Base-by-base conservation (phyloP, 2,888 invertebrate species). In the Spatulosminthurus flaviceps region DNA sequence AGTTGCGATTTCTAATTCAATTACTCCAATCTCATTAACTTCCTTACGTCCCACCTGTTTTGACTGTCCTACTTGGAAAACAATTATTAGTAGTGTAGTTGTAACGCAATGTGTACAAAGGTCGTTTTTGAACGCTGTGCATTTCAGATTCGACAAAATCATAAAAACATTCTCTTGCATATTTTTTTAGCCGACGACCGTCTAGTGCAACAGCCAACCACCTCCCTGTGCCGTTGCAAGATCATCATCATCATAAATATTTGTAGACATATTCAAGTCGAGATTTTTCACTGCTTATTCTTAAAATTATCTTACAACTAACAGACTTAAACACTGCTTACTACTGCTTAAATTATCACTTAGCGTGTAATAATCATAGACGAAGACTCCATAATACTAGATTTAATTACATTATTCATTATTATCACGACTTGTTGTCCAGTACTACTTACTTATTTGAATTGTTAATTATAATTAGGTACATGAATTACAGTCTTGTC, bases 401-500 rank as follows among this genome's bases (percentile, higher is more conserved):
- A 72, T 51, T 72, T 72, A 51, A 51, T 72, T 72, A 72, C 29
- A 51, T 43, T 43, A 43, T 34, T 72, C 34, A 72, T 72, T 76
- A 64, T 75, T 75, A 76, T 76, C 76, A 76, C 76, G 60, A 74
- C 74, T 74, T 60, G 76, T 42, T 64, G 67, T 66, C 66, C 66
- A 34, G 34, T 66, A 21, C 66, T 76, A 66, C 76, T 22, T 43
- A 51, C 42, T 43, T 73, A 43, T 26, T 24, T 43, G 24, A 73
- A 43, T 51, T 43, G 42, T 64, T 76, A 67, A 61, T 24, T 75
- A 28, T 76, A 76, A 34, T 76, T 76, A 76, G 76, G 76, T 76
- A 76, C 76, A 67, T 76, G 76, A 76, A 76, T 76, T 76, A 76
- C 76, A 76, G 76, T 76, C 76, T 76, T 76, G 76, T 76, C 76